Evolutionary conservation across 2,797 vertebrate genomes (phyloP).

Genomic region (Pagetopsis macropterus): DNA sequence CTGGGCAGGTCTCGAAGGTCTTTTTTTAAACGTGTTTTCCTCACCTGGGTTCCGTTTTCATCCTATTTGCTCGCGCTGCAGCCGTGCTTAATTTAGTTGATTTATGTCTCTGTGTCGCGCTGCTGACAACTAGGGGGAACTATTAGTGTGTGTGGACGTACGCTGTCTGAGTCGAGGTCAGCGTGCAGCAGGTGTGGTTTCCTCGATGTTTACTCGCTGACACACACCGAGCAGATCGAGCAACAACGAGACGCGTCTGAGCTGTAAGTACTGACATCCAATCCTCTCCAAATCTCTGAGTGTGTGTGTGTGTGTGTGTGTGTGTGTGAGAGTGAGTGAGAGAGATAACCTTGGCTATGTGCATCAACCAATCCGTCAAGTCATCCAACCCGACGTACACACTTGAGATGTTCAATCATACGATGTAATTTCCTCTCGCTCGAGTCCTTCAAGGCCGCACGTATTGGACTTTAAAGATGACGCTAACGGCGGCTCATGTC

Average conservation of each 20-base stretch:
- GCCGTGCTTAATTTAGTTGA: slow-evolving; percentile 27
- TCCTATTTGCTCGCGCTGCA: slow-evolving; percentile 11
- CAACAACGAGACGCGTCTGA: slow-evolving; percentile 5
- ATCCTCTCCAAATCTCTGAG: slow-evolving; percentile 14
- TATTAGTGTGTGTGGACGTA: slow-evolving; percentile 1
- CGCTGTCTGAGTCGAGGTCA: slow-evolving; percentile 32
- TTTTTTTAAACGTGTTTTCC: slow-evolving; percentile 2
- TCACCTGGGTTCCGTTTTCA: background rate
- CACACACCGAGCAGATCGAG: slow-evolving; percentile 6
- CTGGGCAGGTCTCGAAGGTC: slow-evolving; percentile 1
- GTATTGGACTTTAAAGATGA: slow-evolving; percentile 65
- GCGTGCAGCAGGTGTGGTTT: slow-evolving; percentile 35
- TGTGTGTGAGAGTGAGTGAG: slow-evolving; percentile 13
- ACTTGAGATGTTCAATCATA: slow-evolving; percentile 48
- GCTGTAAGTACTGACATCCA: slow-evolving; percentile 48
- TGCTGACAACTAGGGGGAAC: slow-evolving; percentile 18
- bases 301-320: background rate
- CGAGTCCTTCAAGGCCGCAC: slow-evolving; percentile 58
- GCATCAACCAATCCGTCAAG: slow-evolving; percentile 56
- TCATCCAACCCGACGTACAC: slow-evolving; percentile 36
- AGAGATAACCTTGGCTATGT: slow-evolving; percentile 61
- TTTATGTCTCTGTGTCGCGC: slow-evolving; percentile 20
- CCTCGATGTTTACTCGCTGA: slow-evolving; percentile 48
- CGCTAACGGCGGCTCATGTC: slow-evolving; percentile 58
- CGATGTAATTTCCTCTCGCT: slow-evolving; percentile 44